These are phyloP conservation scores for Tringa solitaria DNA, from an alignment of 2,113 vertebrate species.

Conservation along the genomic window DNA sequence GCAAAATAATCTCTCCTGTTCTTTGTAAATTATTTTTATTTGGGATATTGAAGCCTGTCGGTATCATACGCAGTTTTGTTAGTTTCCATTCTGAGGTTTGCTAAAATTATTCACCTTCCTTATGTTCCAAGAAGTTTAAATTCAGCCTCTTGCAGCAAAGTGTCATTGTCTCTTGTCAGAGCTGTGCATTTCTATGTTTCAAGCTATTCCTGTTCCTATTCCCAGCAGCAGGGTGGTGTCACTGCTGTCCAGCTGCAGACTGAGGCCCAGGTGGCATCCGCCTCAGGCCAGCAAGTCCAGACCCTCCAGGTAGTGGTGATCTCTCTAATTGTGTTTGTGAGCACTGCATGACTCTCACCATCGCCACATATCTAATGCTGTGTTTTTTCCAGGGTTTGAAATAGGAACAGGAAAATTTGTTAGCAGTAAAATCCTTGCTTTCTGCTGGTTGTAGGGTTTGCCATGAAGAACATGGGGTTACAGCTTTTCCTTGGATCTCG, in stretches of 20 bases:
- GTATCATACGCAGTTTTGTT: background rate
- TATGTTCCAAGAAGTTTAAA: background rate
- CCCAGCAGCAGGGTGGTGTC: conserved; percentile 96
- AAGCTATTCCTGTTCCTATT: conserved; percentile 86
- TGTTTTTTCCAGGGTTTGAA: conserved; percentile 57
- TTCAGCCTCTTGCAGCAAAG: background rate
- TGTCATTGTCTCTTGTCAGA: conserved; percentile 53
- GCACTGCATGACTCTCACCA: conserved; percentile 75
- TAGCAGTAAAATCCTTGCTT: background rate
- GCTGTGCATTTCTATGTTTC: conserved; percentile 69
- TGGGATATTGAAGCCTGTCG: background rate
- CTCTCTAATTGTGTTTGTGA: conserved; percentile 78
- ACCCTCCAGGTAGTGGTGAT: conserved; percentile 99
- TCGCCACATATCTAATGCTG: conserved; percentile 70
- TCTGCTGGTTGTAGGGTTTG: background rate
- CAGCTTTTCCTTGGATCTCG: background rate
- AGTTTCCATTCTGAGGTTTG: background rate
- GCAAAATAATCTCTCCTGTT: background rate
- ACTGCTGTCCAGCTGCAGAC: conserved; percentile 99
- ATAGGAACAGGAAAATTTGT: background rate
- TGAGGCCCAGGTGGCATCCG: conserved; percentile 94
- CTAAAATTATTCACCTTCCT: background rate
- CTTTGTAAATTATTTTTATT: background rate
- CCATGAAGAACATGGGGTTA: background rate
- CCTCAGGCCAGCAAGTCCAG: conserved; percentile 99